Evolutionary conservation across 2,797 vertebrate species (phyloP).

Genomic region (Acipenser ruthenus): DNA sequence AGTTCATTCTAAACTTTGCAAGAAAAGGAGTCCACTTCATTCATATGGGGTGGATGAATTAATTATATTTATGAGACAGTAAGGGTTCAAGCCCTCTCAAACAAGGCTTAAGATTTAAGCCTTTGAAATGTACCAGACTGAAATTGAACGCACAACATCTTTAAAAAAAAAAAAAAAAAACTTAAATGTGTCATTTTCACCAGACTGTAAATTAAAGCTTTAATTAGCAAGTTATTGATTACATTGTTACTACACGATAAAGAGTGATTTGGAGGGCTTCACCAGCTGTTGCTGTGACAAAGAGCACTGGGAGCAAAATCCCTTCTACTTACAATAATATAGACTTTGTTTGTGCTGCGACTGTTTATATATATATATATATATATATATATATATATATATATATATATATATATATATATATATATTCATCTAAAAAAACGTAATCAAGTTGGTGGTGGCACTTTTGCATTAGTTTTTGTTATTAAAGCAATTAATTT

Average conservation of each 20-base stretch:
- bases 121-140: background rate
- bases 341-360: background rate
- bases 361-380: background rate
- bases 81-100: background rate
- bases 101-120: background rate
- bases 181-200: background rate
- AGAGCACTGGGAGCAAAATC: background rate
- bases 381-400: background rate
- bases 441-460: background rate
- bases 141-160: background rate
- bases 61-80: background rate
- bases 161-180: background rate
- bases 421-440: too few relatives aligned
- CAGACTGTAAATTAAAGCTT: too few relatives aligned
- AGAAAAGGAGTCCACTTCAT: slow-evolving; percentile 1
- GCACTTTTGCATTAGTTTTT: too few relatives aligned
- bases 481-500: too few relatives aligned
- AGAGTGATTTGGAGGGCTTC: background rate
- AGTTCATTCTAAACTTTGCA: background rate
- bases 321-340: background rate
- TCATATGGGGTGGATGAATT: background rate
- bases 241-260: background rate
- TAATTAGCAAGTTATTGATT: background rate
- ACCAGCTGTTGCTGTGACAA: background rate
- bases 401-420: background rate